These are phyloP conservation scores for Mechanitis mazaeus DNA, from an alignment of 2,888 invertebrate genomes.

Conservation along the genomic window DNA sequence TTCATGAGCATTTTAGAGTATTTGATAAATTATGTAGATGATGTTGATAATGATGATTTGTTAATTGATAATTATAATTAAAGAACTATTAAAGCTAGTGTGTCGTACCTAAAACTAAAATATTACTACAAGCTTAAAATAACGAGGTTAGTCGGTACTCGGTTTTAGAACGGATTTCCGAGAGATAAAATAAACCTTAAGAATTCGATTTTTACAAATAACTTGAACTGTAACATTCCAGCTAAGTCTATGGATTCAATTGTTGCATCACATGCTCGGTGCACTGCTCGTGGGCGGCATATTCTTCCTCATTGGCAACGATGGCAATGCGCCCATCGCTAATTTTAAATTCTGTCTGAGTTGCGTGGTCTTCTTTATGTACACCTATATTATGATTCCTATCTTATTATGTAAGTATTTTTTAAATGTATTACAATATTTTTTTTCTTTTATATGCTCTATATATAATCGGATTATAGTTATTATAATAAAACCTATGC, in stretches of 20 bases:
- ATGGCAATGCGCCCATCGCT: slow-evolving; percentile 71
- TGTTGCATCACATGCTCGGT: slow-evolving; percentile 73
- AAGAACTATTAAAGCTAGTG: too few relatives aligned
- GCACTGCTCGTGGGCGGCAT: slow-evolving; percentile 75
- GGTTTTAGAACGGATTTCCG: too few relatives aligned
- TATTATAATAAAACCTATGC: too few relatives aligned
- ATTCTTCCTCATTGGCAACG: slow-evolving; percentile 76
- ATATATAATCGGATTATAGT: background rate
- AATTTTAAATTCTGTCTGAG: slow-evolving; percentile 79
- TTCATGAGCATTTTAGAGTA: too few relatives aligned
- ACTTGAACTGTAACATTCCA: slow-evolving; percentile 33
- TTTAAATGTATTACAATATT: background rate
- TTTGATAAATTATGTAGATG: too few relatives aligned
- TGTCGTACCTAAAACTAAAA: too few relatives aligned
- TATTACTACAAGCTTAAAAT: too few relatives aligned
- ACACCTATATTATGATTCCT: slow-evolving; percentile 79
- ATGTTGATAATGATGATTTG: too few relatives aligned
- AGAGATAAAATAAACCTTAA: too few relatives aligned
- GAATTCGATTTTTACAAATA: too few relatives aligned
- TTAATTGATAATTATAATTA: too few relatives aligned
- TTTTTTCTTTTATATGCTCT: background rate
- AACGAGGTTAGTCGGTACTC: too few relatives aligned
- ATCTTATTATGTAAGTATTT: slow-evolving; percentile 76
- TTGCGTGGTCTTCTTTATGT: slow-evolving; percentile 79
- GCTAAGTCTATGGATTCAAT: slow-evolving; percentile 73